Percentiles rank a stretch among this genome's conserved stretches.
These are phyloP conservation scores for Sardinella longiceps DNA, from an alignment of 2,797 vertebrate genomes.

Conservation along the genomic window DNA sequence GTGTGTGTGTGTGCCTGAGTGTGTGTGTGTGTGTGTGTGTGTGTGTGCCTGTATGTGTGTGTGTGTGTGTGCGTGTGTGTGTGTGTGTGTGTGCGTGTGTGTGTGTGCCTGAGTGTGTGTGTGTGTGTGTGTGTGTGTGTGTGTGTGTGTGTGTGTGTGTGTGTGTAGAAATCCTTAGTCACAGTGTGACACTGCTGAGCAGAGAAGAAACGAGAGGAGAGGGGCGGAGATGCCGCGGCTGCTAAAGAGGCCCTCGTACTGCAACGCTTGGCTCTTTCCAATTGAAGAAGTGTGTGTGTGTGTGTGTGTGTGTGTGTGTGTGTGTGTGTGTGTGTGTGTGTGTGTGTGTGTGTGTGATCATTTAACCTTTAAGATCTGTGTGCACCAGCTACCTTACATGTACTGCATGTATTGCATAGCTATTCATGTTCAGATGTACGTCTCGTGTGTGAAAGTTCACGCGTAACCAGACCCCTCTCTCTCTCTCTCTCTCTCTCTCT, in stretches of 20 bases:
- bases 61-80: not conserved
- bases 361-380: not conserved
- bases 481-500: too few species aligned
- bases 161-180: constrained; percentile 3
- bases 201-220: not conserved
- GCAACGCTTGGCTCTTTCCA: too few species aligned
- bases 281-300: too few species aligned
- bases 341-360: not conserved
- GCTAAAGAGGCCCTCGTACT: too few species aligned
- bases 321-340: not conserved
- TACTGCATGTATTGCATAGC: too few species aligned
- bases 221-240: too few species aligned
- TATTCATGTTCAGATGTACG: too few species aligned
- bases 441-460: too few species aligned
- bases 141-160: not conserved
- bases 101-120: too few species aligned
- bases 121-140: not conserved
- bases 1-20: too few species aligned
- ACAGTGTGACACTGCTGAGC: not conserved
- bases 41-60: constrained; percentile 10
- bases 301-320: too few species aligned
- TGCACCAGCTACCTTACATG: not conserved
- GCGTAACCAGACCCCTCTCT: too few species aligned
- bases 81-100: not conserved
- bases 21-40: not conserved